Conservation (phyloP, 2,113 vertebrate genomes). For the Ptyas mucosa region DNA sequence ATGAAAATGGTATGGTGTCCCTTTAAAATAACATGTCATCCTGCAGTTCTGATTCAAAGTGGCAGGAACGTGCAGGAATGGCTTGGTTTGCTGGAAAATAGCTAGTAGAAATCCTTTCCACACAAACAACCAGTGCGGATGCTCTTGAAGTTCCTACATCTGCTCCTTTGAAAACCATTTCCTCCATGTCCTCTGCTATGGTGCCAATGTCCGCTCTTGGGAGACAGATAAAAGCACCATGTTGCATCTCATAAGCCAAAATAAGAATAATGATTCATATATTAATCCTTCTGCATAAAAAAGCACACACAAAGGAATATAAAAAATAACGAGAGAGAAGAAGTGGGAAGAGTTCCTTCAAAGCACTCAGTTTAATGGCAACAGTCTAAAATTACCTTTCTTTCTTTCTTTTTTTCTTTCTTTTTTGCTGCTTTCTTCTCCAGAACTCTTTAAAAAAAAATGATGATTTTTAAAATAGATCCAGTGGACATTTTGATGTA, state of each 20-base stretch:
- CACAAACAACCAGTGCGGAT: slow-evolving; percentile 31
- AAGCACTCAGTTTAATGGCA: slow-evolving; percentile 25
- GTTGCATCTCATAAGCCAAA: slow-evolving; percentile 56
- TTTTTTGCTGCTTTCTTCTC: neutral
- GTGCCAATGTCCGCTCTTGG: slow-evolving; percentile 54
- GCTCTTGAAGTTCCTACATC: slow-evolving; percentile 54
- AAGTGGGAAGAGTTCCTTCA: neutral
- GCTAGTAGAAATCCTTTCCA: slow-evolving; percentile 29
- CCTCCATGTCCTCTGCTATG: slow-evolving; percentile 60
- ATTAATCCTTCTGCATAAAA: slow-evolving; percentile 52
- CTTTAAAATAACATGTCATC: slow-evolving; percentile 23
- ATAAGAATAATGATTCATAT: slow-evolving; percentile 62
- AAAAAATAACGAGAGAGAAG: slow-evolving; percentile 14
- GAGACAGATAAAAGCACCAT: slow-evolving; percentile 61
- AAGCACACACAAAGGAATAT: slow-evolving; percentile 26
- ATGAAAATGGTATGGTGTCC: slow-evolving; percentile 16
- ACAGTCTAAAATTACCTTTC: neutral
- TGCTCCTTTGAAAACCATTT: slow-evolving; percentile 61
- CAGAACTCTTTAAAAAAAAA: neutral
- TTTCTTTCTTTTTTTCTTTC: too few relatives aligned
- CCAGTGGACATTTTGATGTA: neutral
- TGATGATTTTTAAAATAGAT: neutral
- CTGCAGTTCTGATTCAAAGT: neutral
- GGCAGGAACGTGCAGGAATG: slow-evolving; percentile 11
- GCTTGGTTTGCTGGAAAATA: slow-evolving; percentile 24